Evolutionary conservation across 1,140 invertebrate species (phyloP).

Genomic region (Leguminivora glycinivorella): DNA sequence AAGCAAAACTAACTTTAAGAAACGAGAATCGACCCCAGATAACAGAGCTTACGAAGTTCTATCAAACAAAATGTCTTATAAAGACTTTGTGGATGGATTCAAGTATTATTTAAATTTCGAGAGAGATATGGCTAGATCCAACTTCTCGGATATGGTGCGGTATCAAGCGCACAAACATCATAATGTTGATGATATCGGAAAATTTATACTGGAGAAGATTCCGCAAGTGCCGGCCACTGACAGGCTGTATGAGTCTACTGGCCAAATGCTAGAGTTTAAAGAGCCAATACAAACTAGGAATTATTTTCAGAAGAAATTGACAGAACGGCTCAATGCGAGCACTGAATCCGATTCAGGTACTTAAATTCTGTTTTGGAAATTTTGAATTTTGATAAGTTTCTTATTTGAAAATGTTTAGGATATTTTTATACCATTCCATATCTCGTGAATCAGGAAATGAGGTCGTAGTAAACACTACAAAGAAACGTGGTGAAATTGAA

Average conservation of each 20-base stretch:
- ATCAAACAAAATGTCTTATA: conserved; percentile 58
- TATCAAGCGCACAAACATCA: conserved; percentile 71
- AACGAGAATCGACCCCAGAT: conserved; percentile 17
- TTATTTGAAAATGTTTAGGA: too few relatives aligned
- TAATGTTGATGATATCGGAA: conserved; percentile 70
- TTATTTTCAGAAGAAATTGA: background rate
- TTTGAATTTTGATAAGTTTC: too few relatives aligned
- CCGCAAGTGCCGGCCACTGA: conserved; percentile 44
- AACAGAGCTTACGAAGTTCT: conserved; percentile 52
- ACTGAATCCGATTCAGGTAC: background rate
- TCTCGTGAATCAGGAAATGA: too few relatives aligned
- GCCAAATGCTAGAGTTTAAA: background rate
- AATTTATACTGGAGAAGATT: conserved; percentile 64
- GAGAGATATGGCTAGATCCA: conserved; percentile 53
- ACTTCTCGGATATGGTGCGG: conserved; percentile 59
- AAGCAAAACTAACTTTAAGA: conserved; percentile 52
- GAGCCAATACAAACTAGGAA: background rate
- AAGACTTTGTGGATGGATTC: conserved; percentile 66
- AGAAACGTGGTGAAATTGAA: too few relatives aligned
- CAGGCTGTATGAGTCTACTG: background rate
- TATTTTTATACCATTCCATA: too few relatives aligned
- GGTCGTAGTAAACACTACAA: too few relatives aligned
- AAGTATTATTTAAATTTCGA: conserved; percentile 68
- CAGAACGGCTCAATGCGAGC: background rate
- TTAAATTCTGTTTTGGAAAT: background rate